Conservation (phyloP, 2,113 vertebrate genomes). For the Scolopax mira region DNA sequence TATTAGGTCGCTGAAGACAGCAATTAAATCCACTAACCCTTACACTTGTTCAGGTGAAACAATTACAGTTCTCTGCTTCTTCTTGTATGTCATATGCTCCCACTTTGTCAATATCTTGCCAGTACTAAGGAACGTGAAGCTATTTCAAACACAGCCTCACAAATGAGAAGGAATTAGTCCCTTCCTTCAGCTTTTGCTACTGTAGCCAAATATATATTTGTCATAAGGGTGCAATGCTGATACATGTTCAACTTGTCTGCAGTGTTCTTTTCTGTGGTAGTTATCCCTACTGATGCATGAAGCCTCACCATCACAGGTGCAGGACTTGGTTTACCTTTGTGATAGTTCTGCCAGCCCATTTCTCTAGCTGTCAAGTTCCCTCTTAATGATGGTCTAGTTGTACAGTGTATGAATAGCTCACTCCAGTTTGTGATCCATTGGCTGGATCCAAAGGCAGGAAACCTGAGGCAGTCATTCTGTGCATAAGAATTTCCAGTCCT, state of each 20-base stretch:
- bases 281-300: not conserved
- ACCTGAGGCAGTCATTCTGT: too few species aligned
- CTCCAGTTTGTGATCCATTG: not conserved
- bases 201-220: not conserved
- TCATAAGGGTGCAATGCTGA: not conserved
- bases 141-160: not conserved
- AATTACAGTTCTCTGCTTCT: not conserved
- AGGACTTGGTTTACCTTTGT: not conserved
- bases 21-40: not conserved
- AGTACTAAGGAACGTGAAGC: not conserved
- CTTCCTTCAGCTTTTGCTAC: not conserved
- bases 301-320: not conserved
- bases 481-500: too few species aligned
- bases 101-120: not conserved
- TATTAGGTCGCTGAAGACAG: not conserved
- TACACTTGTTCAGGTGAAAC: not conserved
- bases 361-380: not conserved
- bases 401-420: not conserved
- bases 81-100: not conserved
- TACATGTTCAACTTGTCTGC: not conserved
- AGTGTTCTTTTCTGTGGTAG: not conserved
- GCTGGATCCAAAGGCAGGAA: too few species aligned
- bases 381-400: not conserved
- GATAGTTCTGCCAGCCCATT: not conserved
- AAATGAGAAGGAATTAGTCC: not conserved